Percentiles rank a stretch among this genome's conserved stretches.
phyloP scores from a whole-genome alignment of 1,140 invertebrate species.

The Tribolium madens region DNA sequence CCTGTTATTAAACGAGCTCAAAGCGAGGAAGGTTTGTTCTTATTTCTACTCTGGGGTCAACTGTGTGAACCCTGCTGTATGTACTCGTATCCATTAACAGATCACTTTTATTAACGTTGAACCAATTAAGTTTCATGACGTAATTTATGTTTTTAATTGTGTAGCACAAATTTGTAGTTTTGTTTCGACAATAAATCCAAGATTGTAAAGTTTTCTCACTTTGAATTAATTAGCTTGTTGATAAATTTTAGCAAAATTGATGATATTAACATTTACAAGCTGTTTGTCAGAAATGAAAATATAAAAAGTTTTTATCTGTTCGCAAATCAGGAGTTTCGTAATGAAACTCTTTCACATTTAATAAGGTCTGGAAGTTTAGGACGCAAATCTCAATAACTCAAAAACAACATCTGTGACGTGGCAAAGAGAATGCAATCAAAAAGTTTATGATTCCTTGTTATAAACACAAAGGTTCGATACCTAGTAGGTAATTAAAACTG shows the following conservation, averaged over 20 bases:
- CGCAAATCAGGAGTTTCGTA: conserved; percentile 10
- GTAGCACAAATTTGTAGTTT: background rate
- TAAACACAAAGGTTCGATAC: background rate
- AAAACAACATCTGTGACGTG: conserved; percentile 3
- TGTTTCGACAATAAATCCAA: background rate
- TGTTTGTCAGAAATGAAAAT: background rate
- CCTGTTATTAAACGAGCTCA: background rate
- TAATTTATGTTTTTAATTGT: background rate
- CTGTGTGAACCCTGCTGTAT: background rate
- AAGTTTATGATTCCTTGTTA: background rate
- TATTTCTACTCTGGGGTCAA: background rate
- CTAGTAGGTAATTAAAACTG: no score
- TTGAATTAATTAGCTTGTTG: conserved; percentile 5
- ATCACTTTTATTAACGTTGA: conserved; percentile 14
- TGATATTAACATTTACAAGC: no score
- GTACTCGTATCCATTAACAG: conserved; percentile 17
- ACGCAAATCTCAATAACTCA: conserved; percentile 8
- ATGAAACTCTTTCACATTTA: conserved; percentile 23
- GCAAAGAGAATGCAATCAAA: conserved; percentile 2
- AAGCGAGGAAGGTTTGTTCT: background rate
- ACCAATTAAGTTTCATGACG: conserved; percentile 14
- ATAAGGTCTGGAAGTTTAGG: conserved; percentile 8
- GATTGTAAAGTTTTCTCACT: background rate
- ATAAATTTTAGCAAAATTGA: no score
- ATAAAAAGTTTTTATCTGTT: conserved; percentile 20